Conservation (phyloP, 2,797 vertebrate species). For the Leptoclinus maculatus region DNA sequence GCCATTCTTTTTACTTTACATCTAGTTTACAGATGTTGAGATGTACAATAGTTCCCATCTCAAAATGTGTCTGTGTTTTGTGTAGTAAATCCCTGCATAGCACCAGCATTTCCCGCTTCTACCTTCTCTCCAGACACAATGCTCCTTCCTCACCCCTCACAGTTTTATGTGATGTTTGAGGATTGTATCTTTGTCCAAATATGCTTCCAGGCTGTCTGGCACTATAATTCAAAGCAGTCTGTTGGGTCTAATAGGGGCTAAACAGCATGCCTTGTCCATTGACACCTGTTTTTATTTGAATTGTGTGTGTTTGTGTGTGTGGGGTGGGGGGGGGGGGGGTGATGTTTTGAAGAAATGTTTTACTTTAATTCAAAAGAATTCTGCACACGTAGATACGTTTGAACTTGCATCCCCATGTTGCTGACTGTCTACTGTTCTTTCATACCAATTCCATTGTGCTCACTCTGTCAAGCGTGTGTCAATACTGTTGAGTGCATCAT, state of each 20-base stretch:
- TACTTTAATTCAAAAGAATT: background rate
- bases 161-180: slow-evolving; percentile 56
- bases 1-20: slow-evolving; percentile 56
- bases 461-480: slow-evolving; percentile 23
- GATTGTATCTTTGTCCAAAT: slow-evolving; percentile 54
- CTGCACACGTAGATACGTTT: background rate
- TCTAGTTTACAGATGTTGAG: slow-evolving; percentile 57
- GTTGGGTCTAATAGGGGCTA: slow-evolving; percentile 48
- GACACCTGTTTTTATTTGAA: background rate
- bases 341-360: no score
- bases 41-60: slow-evolving; percentile 41
- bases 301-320: background rate
- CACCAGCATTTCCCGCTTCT: background rate
- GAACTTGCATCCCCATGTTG: background rate
- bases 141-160: slow-evolving; percentile 1
- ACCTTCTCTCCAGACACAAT: slow-evolving; percentile 6
- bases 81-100: slow-evolving; percentile 17
- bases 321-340: no score
- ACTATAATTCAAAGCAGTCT: slow-evolving; percentile 55
- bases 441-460: background rate
- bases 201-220: slow-evolving; percentile 33
- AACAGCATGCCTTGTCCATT: slow-evolving; percentile 38
- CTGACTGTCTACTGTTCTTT: background rate
- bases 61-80: slow-evolving; percentile 33
- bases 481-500: slow-evolving; percentile 33